Evolutionary conservation across 2,113 vertebrate genomes (phyloP), one percentile per base, ranked within the genome.

Genomic region (Saccopteryx leptura): DNA sequence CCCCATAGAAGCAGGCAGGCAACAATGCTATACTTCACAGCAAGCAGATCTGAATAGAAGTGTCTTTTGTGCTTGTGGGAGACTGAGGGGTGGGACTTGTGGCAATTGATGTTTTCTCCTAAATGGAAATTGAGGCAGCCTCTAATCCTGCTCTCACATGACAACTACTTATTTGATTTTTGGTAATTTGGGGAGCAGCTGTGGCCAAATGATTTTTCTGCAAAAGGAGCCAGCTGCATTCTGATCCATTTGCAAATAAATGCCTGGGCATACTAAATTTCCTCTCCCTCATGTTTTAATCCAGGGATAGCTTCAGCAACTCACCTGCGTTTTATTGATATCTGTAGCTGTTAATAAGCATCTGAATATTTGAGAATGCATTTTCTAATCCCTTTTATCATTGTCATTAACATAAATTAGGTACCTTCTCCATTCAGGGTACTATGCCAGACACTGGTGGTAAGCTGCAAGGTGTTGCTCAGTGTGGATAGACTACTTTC

Each of bases 121-220:
- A 96, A 87, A 96, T 97, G 95, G 93, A 96, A 97, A 93, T 95
- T 65, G 96, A 97, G 89, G 86, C 69, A 89, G 82, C 79, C 93
- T 80, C 65, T 95, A 93, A 91, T 97, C 92, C 76, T 94, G 95
- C 94, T 96, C n/a, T 97, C 96, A 96, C 91, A 91, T 97, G 96
- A 96, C 86, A 96, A 65, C 85, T 94, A 56, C 66, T 96, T 96
- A 97, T 74, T 98, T 97, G 94, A 95, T 96, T 96, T 96, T 96
- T 96, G 89, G 96, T 86, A 96, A 96, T 98, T 96, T 97, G 88
- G 94, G 58, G 93, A 98, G 91, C 96, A 97, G 95, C 96, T 98
- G 95, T 94, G 71, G 82, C 81, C 94, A 96, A 96, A 96, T 7
- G 65, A 93, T 97, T 97, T 93, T 92, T 96, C 82, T 96, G 56